These are phyloP conservation scores for Anadara kagoshimensis DNA, from an alignment of 1,140 invertebrate species.

Conservation along the genomic window DNA sequence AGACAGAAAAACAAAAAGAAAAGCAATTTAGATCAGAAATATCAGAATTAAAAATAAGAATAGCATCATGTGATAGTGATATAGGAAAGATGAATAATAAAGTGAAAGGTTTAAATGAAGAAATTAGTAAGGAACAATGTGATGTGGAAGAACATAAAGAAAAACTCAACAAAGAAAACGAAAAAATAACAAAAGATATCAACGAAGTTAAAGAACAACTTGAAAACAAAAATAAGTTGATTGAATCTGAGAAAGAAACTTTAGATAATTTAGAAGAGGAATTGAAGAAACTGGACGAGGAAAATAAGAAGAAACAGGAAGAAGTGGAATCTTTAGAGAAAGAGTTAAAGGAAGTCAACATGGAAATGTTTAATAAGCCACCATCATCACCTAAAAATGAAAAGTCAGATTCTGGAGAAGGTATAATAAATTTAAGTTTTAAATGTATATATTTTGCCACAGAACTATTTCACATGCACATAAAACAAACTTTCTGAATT, in stretches of 20 bases:
- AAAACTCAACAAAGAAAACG: conserved; percentile 53
- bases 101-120: conserved; percentile 87
- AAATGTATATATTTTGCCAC: not conserved
- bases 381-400: conserved; percentile 74
- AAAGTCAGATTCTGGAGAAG: conserved; percentile 83
- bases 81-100: conserved; percentile 82
- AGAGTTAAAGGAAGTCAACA: conserved; percentile 94
- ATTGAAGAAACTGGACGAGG: conserved; percentile 30
- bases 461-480: not conserved
- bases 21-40: conserved; percentile 77
- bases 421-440: conserved; percentile 2
- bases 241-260: conserved; percentile 80
- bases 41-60: conserved; percentile 12
- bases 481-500: not conserved
- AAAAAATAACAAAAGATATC: conserved; percentile 81
- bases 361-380: conserved; percentile 82
- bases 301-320: conserved; percentile 36
- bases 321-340: conserved; percentile 83
- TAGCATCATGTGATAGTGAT: conserved; percentile 8
- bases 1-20: conserved; percentile 89
- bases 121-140: conserved; percentile 74
- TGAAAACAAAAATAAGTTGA: conserved; percentile 75
- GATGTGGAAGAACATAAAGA: conserved; percentile 60
- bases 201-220: conserved; percentile 85
- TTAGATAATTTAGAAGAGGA: conserved; percentile 39